Evolutionary conservation across 2,113 vertebrate genomes (phyloP), one percentile per base, ranked within the genome.

Genomic region (Pedionomus torquatus): DNA sequence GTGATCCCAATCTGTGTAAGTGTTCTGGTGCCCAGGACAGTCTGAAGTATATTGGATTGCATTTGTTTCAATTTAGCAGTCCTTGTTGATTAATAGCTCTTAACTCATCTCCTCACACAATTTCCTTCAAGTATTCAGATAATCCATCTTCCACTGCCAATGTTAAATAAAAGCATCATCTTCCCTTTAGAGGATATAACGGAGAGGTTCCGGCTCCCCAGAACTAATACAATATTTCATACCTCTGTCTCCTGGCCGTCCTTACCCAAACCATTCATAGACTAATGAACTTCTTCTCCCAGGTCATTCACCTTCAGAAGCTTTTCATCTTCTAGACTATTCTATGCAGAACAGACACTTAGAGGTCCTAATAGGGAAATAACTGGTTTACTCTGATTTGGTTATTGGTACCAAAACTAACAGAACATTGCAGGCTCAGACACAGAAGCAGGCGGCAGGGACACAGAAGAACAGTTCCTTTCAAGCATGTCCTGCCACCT

Each of bases 81-180:
- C 86, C 66, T 66, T 91, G 65, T 76, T 97, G 95, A 97, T 97
- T 76, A 96, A 97, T 96, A 95, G 85, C 55, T 76, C 89, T 97
- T 93, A 97, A 93, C 91, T 94, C 94, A 93, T 95, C 91, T 96
- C 87, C 85, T 96, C 92, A 97, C 83, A 97, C 92, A 96, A 93
- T 97, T 95, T 96, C 94, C 94, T 97, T 74, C 84, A 94, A 93
- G 74, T 87, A 87, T 60, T 92, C 76, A 92, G 70, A 65, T 93
- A 96, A 97, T 96, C 76, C 78, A 89, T 97, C 96, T 97, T 92
- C 66, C 31, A 75, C 57, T 95, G 89, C 85, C 84, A 72, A 46
- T 17, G 46, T 96, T 95, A 94, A 96, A 96, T 95, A 87, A 87
- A 95, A 87, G 49, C 87, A 95, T 94, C 52, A 72, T 86, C 80